Evolutionary conservation across 2,797 vertebrate species (phyloP).

Genomic region (Mus spretus): DNA sequence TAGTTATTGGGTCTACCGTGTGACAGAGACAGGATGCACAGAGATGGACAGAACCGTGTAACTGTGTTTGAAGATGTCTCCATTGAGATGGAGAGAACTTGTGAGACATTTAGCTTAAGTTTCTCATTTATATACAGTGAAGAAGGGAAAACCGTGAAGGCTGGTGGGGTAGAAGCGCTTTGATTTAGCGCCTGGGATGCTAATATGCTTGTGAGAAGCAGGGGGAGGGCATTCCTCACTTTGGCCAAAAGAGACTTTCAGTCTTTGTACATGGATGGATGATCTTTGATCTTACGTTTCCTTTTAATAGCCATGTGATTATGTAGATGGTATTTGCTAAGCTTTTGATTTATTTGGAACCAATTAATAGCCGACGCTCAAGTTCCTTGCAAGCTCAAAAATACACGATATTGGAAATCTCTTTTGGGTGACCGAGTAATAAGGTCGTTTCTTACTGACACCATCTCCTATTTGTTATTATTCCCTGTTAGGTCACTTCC

Average conservation of each 20-base stretch:
- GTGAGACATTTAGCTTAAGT: slow-evolving; percentile 11
- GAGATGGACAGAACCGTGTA: neutral
- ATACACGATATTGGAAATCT: slow-evolving; percentile 53
- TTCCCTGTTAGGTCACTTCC: slow-evolving; percentile 79
- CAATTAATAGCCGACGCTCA: slow-evolving; percentile 62
- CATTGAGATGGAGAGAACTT: neutral
- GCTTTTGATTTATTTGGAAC: slow-evolving; percentile 74
- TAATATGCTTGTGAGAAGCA: slow-evolving; percentile 51
- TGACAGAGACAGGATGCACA: neutral
- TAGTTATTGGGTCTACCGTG: neutral
- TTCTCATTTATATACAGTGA: slow-evolving; percentile 56
- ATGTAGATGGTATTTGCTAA: slow-evolving; percentile 66
- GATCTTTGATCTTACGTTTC: slow-evolving; percentile 71
- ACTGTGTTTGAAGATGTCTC: neutral
- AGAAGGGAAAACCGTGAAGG: neutral
- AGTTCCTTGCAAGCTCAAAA: slow-evolving; percentile 68
- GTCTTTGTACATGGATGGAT: slow-evolving; percentile 39
- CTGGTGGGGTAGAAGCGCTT: slow-evolving; percentile 25
- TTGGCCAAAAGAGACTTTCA: slow-evolving; percentile 56
- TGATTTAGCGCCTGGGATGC: slow-evolving; percentile 58
- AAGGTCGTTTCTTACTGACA: slow-evolving; percentile 67
- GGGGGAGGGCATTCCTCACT: slow-evolving; percentile 57
- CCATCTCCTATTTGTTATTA: slow-evolving; percentile 69
- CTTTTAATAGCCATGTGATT: slow-evolving; percentile 69
- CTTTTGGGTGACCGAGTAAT: slow-evolving; percentile 34